Percentiles rank a stretch among this genome's conserved stretches.
Evolutionary conservation across 2,113 vertebrate species (phyloP).

Genomic region (Urocynchramus pylzowi): DNA sequence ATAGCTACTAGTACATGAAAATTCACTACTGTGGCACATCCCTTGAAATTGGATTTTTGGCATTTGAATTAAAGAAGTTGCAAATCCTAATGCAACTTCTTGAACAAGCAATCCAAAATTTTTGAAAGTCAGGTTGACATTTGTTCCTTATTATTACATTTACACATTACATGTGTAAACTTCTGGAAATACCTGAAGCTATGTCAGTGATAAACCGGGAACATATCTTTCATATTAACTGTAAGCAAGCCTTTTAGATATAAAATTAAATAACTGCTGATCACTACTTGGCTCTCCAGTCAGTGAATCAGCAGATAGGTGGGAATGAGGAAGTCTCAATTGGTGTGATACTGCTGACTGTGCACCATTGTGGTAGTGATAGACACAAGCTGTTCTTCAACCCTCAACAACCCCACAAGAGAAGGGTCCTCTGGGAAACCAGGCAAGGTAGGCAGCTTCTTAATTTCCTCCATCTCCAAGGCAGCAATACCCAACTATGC

Average conservation of each 20-base stretch:
- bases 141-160: neutral
- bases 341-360: neutral
- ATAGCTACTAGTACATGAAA: neutral
- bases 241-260: neutral
- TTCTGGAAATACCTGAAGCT: neutral
- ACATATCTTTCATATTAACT: neutral
- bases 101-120: neutral
- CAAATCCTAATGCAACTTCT: neutral
- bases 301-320: neutral
- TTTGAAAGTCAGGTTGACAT: neutral
- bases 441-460: neutral
- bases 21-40: neutral
- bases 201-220: neutral
- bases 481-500: neutral
- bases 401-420: neutral
- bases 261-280: neutral
- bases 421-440: neutral
- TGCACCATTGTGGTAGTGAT: neutral
- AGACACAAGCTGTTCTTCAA: neutral
- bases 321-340: neutral
- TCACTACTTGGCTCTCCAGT: neutral
- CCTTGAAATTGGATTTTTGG: neutral
- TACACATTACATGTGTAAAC: neutral
- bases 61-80: neutral
- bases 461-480: neutral